Base-by-base conservation (phyloP, 1,140 invertebrate genomes). In the Stegodyphus mimosarum region DNA sequence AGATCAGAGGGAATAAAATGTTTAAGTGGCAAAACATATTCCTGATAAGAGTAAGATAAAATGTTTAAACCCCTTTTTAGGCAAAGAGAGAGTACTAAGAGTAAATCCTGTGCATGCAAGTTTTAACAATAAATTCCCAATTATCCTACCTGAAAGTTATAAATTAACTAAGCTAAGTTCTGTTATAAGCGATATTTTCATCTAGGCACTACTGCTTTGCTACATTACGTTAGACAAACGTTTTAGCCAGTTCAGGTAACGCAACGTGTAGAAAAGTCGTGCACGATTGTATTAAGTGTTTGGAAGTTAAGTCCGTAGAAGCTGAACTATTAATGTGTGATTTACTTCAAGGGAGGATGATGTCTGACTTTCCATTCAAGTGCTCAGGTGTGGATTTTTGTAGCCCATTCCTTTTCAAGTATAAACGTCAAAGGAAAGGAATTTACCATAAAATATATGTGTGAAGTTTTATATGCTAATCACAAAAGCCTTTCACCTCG, bases 31-130 rank as follows among this genome's bases (percentile, higher is more conserved):
- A 55, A 49, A 7, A 2, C 49, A 1, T 70, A 50, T 60, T 17
- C n/a, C 64, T 33, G 11, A 66, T 53, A 81, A 63, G n/a, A 55
- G 70, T 52, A n/a, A 64, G 4, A 13, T 74, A 11, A 67, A 17
- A 7, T 64, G 9, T 9, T 78, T 90, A 11, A 89, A 83, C 66
- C 89, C 89, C 7, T 90, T 90, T 86, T 9, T 91, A 10, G 89
- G 90, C 75, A 15, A 88, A 7, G 79, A 88, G n/a, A 88, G 88
- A 50, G 10, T 91, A 2, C 76, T 92, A 7, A 5, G 83, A 11
- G 83, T 85, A 6, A 10, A 53, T 33, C 7, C 76, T 33, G n/a
- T 15, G 6, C n/a, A 55, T 67, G 33, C 74, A 2, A 74, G 18
- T 33, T 73, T 13, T 10, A 48, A 83, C 66, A 55, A 50, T 63